Evolutionary conservation across 2,113 vertebrate species (phyloP).

Genomic region (Genyomyrus donnyi): DNA sequence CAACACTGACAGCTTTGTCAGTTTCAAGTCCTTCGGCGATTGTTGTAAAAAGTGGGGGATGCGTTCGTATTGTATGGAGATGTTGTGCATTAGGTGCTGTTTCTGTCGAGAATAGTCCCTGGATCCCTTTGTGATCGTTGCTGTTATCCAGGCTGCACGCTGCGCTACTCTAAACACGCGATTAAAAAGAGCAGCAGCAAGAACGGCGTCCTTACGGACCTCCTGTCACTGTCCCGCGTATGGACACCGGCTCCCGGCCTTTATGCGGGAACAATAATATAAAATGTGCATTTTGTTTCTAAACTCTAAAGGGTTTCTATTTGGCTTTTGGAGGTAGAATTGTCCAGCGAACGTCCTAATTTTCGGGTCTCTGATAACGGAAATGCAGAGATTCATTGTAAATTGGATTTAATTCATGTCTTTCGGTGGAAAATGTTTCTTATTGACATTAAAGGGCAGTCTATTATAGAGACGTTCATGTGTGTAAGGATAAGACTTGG

Average conservation of each 20-base stretch:
- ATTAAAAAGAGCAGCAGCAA: background rate
- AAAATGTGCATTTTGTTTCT: background rate
- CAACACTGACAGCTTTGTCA: background rate
- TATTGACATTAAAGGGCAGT: background rate
- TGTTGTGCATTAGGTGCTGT: background rate
- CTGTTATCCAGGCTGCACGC: background rate
- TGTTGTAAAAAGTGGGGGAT: background rate
- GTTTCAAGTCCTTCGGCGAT: background rate
- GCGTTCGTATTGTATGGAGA: background rate
- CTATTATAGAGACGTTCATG: background rate
- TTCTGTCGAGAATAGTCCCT: background rate
- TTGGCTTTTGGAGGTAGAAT: background rate
- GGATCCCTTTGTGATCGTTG: background rate
- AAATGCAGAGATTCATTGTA: background rate
- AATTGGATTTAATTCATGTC: background rate
- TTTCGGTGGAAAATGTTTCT: background rate
- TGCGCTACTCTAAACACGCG: background rate
- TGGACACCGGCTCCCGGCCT: background rate
- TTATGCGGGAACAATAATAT: background rate
- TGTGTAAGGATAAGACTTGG: background rate
- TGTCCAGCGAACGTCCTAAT: background rate
- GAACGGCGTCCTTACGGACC: background rate
- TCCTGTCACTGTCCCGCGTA: background rate
- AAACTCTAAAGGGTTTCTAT: background rate
- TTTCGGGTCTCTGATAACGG: background rate